Percentiles rank a stretch among this genome's conserved stretches.
Evolutionary conservation across 2,797 vertebrate species (phyloP).

Genomic region (Erpetoichthys calabaricus): DNA sequence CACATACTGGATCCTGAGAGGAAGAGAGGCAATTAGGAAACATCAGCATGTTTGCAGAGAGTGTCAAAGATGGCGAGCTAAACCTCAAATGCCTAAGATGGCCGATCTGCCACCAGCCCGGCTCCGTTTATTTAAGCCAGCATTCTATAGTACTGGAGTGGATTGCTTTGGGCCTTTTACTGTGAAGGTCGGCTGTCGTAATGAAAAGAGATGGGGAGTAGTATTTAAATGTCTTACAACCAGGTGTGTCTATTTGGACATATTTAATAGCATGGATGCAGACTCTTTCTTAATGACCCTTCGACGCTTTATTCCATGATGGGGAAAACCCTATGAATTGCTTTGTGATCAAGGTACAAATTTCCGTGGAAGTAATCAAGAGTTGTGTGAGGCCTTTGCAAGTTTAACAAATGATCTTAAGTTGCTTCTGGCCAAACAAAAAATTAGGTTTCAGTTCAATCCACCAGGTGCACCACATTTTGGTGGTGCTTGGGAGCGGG

Average conservation of each 20-base stretch:
- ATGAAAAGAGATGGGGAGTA: conserved; percentile 11
- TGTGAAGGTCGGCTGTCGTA: neutral
- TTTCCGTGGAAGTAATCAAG: neutral
- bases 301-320: neutral
- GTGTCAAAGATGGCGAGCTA: no score
- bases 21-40: conserved; percentile 8
- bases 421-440: no score
- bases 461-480: no score
- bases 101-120: no score
- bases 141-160: neutral
- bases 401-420: no score
- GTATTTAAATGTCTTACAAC: conserved; percentile 8
- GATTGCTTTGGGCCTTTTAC: conserved; percentile 8
- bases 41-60: no score
- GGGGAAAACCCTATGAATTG: conserved; percentile 7
- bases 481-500: no score
- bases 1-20: conserved; percentile 7
- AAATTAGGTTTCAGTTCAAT: no score
- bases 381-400: neutral
- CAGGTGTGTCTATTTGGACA: neutral
- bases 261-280: conserved; percentile 1
- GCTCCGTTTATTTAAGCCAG: no score
- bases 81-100: no score
- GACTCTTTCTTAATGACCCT: conserved; percentile 11
- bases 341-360: neutral